Percentiles rank a stretch among this genome's conserved stretches.
These are phyloP conservation scores for Varecia variegata DNA, from an alignment of 2,797 vertebrate genomes.

Conservation along the genomic window DNA sequence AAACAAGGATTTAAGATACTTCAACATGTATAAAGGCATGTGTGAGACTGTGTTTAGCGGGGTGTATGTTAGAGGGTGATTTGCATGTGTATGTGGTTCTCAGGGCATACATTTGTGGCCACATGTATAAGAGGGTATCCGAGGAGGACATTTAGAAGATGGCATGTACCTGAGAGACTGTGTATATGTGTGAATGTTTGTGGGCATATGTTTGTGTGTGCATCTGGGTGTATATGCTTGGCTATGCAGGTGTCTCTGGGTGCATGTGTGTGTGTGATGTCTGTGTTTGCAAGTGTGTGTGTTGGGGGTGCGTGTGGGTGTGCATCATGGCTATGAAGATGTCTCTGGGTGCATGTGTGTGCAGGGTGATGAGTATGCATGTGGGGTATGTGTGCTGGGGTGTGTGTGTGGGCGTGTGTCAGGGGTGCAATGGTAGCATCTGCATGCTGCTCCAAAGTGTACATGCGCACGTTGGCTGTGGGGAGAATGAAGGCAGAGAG, in stretches of 20 bases:
- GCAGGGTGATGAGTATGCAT: background rate
- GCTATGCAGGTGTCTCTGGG: background rate
- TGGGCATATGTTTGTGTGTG: background rate
- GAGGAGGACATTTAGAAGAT: background rate
- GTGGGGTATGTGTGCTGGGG: background rate
- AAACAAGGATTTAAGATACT: background rate
- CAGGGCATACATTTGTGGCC: background rate
- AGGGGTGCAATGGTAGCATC: background rate
- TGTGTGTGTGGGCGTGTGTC: background rate
- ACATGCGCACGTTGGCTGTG: fast-evolving
- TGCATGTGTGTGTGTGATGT: background rate
- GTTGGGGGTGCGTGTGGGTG: fast-evolving
- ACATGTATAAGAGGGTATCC: background rate
- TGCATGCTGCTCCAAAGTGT: background rate
- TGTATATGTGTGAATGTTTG: background rate
- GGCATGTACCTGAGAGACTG: background rate
- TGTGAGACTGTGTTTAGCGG: background rate
- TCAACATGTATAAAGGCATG: background rate
- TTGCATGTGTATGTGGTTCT: background rate
- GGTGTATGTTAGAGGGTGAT: background rate
- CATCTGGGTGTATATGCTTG: background rate
- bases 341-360: background rate
- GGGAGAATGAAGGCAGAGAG: background rate
- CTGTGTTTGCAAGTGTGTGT: background rate
- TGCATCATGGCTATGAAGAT: background rate